Evolutionary conservation across 2,888 invertebrate genomes (phyloP).

Genomic region (Drosophila sordidula): DNA sequence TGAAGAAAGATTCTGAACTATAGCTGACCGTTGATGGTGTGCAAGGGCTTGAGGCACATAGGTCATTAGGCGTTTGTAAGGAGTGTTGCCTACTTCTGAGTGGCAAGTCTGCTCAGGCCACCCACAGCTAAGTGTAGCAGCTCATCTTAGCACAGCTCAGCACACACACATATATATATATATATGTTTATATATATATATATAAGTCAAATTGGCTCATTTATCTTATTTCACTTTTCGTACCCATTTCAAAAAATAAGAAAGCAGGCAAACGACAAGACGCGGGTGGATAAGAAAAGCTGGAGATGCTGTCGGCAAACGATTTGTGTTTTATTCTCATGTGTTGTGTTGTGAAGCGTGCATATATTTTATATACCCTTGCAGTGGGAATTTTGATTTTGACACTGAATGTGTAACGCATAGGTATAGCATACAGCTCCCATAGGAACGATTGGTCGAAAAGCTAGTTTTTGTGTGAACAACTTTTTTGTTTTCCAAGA

Average conservation of each 20-base stretch:
- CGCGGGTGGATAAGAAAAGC: neutral
- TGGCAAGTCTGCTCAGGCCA: neutral
- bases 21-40: neutral
- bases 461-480: too few species aligned
- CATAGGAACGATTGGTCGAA: too few species aligned
- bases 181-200: conserved; percentile 12
- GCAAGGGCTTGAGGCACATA: neutral
- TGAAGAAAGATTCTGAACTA: neutral
- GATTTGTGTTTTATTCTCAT: conserved; percentile 29
- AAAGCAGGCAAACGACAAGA: neutral
- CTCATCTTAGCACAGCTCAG: neutral
- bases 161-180: conserved; percentile 2
- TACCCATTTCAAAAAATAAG: conserved; percentile 47
- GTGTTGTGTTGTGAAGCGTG: too few species aligned
- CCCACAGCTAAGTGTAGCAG: neutral
- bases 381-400: neutral
- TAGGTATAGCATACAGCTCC: neutral
- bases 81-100: conserved; percentile 31
- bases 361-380: neutral
- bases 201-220: conserved; percentile 68
- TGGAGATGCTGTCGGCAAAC: conserved; percentile 19
- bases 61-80: neutral
- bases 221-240: conserved; percentile 70
- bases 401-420: neutral
- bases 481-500: too few species aligned